phyloP scores from a whole-genome alignment of 2,888 invertebrate genomes.

The Amiota mariae region DNA sequence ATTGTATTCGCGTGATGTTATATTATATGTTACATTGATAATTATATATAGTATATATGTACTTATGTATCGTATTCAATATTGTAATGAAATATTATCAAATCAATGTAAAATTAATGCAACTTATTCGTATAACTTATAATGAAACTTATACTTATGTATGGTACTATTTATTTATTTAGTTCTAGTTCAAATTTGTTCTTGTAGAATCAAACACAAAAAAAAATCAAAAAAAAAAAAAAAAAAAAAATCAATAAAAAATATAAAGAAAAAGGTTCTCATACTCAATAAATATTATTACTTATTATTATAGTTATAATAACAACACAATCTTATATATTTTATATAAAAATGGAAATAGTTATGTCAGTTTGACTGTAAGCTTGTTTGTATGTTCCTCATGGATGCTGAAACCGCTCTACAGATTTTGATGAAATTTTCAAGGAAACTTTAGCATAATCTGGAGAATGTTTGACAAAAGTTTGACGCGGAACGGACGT shows the following conservation, averaged over 20 bases:
- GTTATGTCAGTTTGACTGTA: too few species aligned
- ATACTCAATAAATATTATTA: constrained; percentile 24
- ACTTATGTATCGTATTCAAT: too few species aligned
- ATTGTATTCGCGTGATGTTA: constrained; percentile 8
- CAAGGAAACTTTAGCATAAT: too few species aligned
- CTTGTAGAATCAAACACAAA: constrained; percentile 11
- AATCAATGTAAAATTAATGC: constrained; percentile 12
- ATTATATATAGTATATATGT: neutral
- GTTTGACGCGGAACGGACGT: too few species aligned
- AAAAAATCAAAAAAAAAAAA: constrained; percentile 44
- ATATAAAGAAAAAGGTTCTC: constrained; percentile 8
- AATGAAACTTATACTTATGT: neutral
- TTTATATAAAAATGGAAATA: too few species aligned
- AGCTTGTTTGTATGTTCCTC: too few species aligned
- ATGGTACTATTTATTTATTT: constrained; percentile 15
- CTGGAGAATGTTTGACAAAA: too few species aligned
- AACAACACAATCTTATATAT: neutral
- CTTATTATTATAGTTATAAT: neutral
- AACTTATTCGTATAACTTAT: constrained; percentile 16
- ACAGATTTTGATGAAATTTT: too few species aligned
- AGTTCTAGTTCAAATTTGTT: constrained; percentile 20
- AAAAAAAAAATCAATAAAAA: constrained; percentile 31
- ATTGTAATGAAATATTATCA: neutral
- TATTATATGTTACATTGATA: neutral
- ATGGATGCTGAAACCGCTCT: too few species aligned